A percentile compares a stretch with the other conserved stretches of the same genome.
Conservation (phyloP, 1,140 invertebrate genomes). For the Atta texana region DNA sequence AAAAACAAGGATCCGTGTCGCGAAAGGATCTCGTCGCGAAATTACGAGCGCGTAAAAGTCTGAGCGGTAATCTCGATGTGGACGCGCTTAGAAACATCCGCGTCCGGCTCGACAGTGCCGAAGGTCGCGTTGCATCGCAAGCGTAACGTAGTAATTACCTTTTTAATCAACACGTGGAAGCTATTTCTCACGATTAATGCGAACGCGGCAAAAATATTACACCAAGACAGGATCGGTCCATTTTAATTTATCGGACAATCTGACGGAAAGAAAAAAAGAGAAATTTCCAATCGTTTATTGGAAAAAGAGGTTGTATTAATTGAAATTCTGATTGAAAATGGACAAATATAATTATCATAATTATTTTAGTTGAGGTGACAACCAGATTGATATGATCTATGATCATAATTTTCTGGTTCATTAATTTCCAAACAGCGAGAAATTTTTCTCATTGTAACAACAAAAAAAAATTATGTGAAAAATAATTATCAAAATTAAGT, state of each 20-base stretch:
- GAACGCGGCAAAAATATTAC: slow-evolving; percentile 64
- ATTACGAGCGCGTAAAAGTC: slow-evolving; percentile 7
- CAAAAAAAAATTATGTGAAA: too few species aligned
- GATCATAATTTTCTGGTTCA: too few species aligned
- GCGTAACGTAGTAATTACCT: slow-evolving; percentile 73
- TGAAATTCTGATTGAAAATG: too few species aligned
- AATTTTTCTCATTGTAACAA: too few species aligned
- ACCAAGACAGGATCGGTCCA: slow-evolving; percentile 53
- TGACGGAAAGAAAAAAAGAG: background rate
- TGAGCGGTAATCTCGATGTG: background rate
- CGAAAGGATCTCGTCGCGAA: slow-evolving; percentile 18
- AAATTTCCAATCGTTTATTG: background rate
- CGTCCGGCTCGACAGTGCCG: slow-evolving; percentile 63
- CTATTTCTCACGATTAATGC: slow-evolving; percentile 65
- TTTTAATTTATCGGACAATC: slow-evolving; percentile 13
- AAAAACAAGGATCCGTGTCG: background rate
- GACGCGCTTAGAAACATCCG: slow-evolving; percentile 52
- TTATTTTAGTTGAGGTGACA: too few species aligned
- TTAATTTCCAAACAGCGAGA: too few species aligned
- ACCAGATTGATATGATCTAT: too few species aligned
- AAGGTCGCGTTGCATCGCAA: slow-evolving; percentile 70
- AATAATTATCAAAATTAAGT: background rate
- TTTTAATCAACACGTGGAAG: slow-evolving; percentile 73
- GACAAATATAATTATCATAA: too few species aligned
- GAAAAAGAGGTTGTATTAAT: too few species aligned